A percentile compares a stretch with the other conserved stretches of the same genome.
Evolutionary conservation across 2,888 invertebrate species (phyloP).

Genomic region (Torymus aiolomorphi): DNA sequence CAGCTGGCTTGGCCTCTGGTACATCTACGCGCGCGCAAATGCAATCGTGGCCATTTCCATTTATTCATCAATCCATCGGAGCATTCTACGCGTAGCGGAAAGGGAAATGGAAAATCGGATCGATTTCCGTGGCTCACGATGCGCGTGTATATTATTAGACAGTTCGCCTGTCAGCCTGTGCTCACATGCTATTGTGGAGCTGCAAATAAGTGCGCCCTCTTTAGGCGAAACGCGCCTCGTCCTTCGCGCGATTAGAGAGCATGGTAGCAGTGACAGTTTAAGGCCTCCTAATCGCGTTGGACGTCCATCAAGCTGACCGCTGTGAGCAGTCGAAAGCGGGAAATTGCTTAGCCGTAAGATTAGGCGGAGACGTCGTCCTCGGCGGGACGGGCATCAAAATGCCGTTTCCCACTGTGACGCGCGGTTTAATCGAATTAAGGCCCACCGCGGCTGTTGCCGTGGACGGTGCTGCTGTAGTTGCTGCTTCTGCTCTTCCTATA

Average conservation of each 20-base stretch:
- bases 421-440: conserved; percentile 39
- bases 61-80: conserved; percentile 18
- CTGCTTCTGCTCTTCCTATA: no score
- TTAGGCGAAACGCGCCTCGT: no score
- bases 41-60: conserved; percentile 29
- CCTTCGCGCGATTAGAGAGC: not conserved
- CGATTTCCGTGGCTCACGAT: conserved; percentile 1
- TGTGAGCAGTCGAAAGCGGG: conserved; percentile 32
- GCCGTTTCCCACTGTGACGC: conserved; percentile 2
- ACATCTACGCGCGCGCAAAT: not conserved
- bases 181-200: no score
- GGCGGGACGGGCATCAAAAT: conserved; percentile 4
- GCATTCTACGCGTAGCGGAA: not conserved
- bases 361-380: not conserved
- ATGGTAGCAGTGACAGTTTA: conserved; percentile 26
- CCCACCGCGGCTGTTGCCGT: not conserved
- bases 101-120: not conserved
- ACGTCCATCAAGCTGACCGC: conserved; percentile 41
- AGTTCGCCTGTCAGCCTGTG: no score
- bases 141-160: no score
- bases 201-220: no score
- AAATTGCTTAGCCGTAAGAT: conserved; percentile 45
- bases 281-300: conserved; percentile 25
- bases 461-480: no score
- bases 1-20: not conserved